Evolutionary conservation across 2,113 vertebrate species (phyloP), one percentile per base, ranked within the genome.

Genomic region (Chunga burmeisteri): DNA sequence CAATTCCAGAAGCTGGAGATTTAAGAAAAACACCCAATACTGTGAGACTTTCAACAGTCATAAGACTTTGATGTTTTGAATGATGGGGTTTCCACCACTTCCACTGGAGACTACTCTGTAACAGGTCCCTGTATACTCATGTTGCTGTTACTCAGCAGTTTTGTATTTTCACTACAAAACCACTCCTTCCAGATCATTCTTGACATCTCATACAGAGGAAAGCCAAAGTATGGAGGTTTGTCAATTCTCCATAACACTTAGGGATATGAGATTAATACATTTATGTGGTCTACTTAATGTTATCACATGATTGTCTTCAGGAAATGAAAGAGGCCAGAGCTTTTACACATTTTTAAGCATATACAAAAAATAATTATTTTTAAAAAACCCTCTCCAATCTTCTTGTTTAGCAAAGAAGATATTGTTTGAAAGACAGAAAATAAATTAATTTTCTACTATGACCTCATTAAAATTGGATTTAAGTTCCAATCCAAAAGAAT

Each of bases 381-480:
- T n/a, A 71, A 77, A 82, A 63, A 32, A 7, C 7, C 11, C 16
- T 77, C 81, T 90, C 59, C 71, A 46, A 44, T 88, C 47, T 79
- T 93, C 86, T 66, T 65, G 30, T 65, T 91, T 91, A 93, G 96
- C 89, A 96, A 96, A 93, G 91, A 91, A 88, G 65, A 94, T 80
- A 94, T 81, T 97, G 93, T 96, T 88, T 73, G 38, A 85, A 94
- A 97, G 89, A 97, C 78, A 96, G 71, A 96, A 97, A 96, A 96
- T 93, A 94, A 87, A 94, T 95, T 94, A 81, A 95, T 91, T 85
- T 94, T 97, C 61, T 81, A 55, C 84, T 91, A 79, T 95, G 94
- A 97, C 86, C 93, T 94, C 95, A 97, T 96, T 97, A 97, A 97
- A 95, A 96, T 59, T 95, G 96, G 95, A 96, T 96, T 96, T 96